Evolutionary conservation across 2,797 vertebrate species (phyloP).

Genomic region (Neosilurus mollespiculum): DNA sequence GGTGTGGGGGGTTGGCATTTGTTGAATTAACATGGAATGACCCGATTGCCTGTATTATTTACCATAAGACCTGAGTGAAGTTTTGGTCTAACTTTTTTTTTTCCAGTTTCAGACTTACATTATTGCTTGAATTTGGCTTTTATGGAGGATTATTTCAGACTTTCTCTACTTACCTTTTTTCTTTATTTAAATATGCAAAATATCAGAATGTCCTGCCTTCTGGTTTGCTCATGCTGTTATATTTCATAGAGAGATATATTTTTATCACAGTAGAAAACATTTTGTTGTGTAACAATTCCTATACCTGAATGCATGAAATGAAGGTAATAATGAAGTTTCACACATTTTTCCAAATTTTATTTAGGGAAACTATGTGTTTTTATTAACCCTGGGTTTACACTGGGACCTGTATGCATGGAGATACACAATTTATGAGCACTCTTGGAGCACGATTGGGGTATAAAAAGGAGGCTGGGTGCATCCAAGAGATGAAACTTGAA

Average conservation of each 20-base stretch:
- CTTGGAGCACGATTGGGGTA: too few relatives aligned
- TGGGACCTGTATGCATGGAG: too few relatives aligned
- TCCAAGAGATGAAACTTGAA: too few relatives aligned
- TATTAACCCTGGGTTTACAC: too few relatives aligned
- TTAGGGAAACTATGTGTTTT: background rate
- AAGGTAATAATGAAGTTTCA: background rate
- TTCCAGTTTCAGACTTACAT: too few relatives aligned
- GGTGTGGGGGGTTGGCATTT: too few relatives aligned
- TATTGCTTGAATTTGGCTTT: background rate
- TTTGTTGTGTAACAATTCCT: background rate
- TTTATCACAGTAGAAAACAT: background rate
- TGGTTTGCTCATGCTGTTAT: background rate
- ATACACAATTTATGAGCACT: too few relatives aligned
- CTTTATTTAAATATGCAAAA: background rate
- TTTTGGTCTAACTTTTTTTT: too few relatives aligned
- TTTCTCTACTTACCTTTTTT: background rate
- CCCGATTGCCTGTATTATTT: too few relatives aligned
- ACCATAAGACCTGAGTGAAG: too few relatives aligned
- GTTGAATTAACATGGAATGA: too few relatives aligned
- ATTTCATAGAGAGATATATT: background rate
- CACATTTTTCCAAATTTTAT: background rate
- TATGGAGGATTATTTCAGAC: background rate
- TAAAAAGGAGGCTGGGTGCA: too few relatives aligned
- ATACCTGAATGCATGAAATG: background rate
- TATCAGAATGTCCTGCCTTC: background rate